These are phyloP conservation scores for Drosophila navojoa DNA, from an alignment of 1,140 invertebrate genomes.

Conservation along the genomic window DNA sequence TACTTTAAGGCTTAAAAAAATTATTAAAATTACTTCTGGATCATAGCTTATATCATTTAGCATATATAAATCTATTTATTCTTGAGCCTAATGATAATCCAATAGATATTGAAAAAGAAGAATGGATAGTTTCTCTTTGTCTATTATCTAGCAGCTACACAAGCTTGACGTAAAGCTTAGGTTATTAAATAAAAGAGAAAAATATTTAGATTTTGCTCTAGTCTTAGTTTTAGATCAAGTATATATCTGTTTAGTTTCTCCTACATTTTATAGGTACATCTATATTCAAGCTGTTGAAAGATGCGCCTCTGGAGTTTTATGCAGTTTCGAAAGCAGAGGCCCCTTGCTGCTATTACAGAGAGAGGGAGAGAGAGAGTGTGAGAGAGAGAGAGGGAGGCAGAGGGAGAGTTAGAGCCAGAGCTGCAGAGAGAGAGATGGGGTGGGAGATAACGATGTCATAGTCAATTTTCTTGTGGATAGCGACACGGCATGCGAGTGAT, in stretches of 20 bases:
- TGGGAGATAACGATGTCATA: constrained; percentile 15
- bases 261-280: neutral
- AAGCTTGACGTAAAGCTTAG: too few species aligned
- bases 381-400: neutral
- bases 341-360: neutral
- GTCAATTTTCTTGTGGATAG: constrained; percentile 45
- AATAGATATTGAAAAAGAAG: too few species aligned
- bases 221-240: too few species aligned
- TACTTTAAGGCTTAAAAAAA: too few species aligned
- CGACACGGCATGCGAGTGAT: constrained; percentile 38
- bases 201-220: too few species aligned
- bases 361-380: neutral
- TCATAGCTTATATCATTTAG: too few species aligned
- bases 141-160: too few species aligned
- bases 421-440: neutral
- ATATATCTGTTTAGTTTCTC: neutral
- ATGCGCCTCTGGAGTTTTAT: neutral
- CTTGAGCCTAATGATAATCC: too few species aligned
- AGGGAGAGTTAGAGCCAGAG: neutral
- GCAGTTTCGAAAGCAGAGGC: neutral
- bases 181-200: too few species aligned
- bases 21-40: too few species aligned
- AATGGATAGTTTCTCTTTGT: too few species aligned
- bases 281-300: neutral
- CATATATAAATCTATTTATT: too few species aligned